phyloP scores from a whole-genome alignment of 2,797 vertebrate species.

The Danionella dracula region DNA sequence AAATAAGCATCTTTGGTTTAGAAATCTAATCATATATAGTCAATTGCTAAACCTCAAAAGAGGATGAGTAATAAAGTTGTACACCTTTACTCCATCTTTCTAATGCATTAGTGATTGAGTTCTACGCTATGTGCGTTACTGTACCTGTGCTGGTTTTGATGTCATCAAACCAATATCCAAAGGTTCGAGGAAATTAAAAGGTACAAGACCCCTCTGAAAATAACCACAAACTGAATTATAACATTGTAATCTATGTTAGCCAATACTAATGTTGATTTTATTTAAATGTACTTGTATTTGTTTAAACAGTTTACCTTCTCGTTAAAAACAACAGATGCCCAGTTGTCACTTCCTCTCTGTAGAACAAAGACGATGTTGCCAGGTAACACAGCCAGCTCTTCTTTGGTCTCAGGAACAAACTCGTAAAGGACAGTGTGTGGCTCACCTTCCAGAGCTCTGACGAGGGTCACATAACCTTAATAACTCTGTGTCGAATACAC shows the following conservation, averaged over 20 bases:
- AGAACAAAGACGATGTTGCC: constrained; percentile 95
- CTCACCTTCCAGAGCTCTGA: constrained; percentile 84
- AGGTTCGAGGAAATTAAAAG: constrained; percentile 88
- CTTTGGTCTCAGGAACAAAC: constrained; percentile 81
- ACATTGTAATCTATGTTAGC: too few relatives aligned
- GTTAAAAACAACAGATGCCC: constrained; percentile 93
- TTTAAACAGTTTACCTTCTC: constrained; percentile 82
- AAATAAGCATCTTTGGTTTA: too few relatives aligned
- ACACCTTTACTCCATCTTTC: too few relatives aligned
- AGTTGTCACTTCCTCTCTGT: constrained; percentile 86
- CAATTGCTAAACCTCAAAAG: too few relatives aligned
- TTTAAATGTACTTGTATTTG: too few relatives aligned
- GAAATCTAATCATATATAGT: too few relatives aligned
- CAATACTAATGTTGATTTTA: too few relatives aligned
- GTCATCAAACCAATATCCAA: constrained; percentile 70
- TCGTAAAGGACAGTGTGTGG: constrained; percentile 86
- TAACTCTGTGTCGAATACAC: too few relatives aligned
- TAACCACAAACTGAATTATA: not conserved
- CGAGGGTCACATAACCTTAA: not conserved
- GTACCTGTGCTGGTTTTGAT: constrained; percentile 52
- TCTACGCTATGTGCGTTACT: constrained; percentile 43
- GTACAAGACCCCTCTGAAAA: constrained; percentile 85
- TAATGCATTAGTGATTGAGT: too few relatives aligned
- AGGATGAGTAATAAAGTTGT: too few relatives aligned
- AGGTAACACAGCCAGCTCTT: constrained; percentile 86